phyloP scores from a whole-genome alignment of 1,140 invertebrate genomes.

The Drosophila pallidifrons region DNA sequence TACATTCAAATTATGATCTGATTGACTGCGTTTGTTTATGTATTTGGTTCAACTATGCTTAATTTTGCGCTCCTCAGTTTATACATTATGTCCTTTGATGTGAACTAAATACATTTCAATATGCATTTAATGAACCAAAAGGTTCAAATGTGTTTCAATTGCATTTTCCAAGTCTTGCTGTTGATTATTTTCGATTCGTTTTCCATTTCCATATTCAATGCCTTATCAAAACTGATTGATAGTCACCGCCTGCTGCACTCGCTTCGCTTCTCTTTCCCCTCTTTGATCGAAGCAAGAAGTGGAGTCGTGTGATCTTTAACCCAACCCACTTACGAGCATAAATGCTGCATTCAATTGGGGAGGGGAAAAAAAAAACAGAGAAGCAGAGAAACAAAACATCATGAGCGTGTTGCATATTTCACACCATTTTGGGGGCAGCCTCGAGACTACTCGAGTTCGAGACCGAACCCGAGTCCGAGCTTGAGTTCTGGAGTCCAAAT shows the following conservation, averaged over 20 bases:
- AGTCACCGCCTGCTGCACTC: conserved; percentile 7
- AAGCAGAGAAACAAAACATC: neutral
- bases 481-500: conserved; percentile 33
- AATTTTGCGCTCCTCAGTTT: no score
- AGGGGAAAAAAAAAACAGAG: neutral
- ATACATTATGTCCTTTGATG: neutral
- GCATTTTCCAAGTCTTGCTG: neutral
- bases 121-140: neutral
- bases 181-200: neutral
- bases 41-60: no score
- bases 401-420: conserved; percentile 22
- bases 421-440: conserved; percentile 22
- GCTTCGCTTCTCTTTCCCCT: no score
- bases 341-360: conserved; percentile 32
- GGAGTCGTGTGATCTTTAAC: conserved; percentile 41
- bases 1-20: no score
- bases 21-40: no score
- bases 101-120: neutral
- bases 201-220: conserved; percentile 19
- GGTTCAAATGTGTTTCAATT: neutral
- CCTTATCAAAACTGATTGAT: conserved; percentile 19
- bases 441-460: neutral
- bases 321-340: conserved; percentile 48
- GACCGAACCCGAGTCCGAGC: neutral
- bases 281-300: conserved; percentile 2